Percentiles rank a stretch among this genome's conserved stretches.
Conservation (phyloP, 2,797 vertebrate species). For the Uromys caudimaculatus region DNA sequence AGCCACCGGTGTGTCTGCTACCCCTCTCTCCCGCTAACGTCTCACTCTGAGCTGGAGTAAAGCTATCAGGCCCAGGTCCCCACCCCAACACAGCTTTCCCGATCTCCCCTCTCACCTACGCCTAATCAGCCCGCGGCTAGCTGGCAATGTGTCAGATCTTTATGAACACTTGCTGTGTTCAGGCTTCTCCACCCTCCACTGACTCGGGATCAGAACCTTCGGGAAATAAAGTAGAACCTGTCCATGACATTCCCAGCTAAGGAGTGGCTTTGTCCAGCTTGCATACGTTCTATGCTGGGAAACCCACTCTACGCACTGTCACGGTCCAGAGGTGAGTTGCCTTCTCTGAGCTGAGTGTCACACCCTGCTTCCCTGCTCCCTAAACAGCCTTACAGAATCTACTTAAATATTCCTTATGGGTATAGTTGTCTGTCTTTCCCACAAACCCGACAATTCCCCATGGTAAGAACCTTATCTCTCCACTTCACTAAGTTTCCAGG, state of each 20-base stretch:
- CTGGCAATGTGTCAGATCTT: neutral
- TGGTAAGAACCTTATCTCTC: conserved; percentile 43
- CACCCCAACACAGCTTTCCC: neutral
- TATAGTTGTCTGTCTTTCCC: neutral
- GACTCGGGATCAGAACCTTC: neutral
- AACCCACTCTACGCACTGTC: neutral
- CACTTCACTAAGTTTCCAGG: conserved; percentile 27
- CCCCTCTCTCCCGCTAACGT: neutral
- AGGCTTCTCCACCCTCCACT: neutral
- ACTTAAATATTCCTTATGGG: neutral
- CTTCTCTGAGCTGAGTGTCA: neutral
- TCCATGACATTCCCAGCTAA: neutral
- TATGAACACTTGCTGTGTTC: neutral
- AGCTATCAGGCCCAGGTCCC: neutral
- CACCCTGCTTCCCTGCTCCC: neutral
- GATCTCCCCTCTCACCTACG: neutral
- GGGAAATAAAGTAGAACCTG: conserved; percentile 28
- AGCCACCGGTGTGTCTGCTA: neutral
- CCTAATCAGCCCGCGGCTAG: neutral
- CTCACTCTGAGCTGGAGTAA: neutral
- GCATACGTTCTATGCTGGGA: neutral
- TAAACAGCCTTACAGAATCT: neutral
- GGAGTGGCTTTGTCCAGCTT: neutral
- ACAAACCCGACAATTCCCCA: neutral
- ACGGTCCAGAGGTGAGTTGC: neutral